These are phyloP conservation scores for Crax fasciolata DNA, from an alignment of 2,797 vertebrate genomes.

Conservation along the genomic window DNA sequence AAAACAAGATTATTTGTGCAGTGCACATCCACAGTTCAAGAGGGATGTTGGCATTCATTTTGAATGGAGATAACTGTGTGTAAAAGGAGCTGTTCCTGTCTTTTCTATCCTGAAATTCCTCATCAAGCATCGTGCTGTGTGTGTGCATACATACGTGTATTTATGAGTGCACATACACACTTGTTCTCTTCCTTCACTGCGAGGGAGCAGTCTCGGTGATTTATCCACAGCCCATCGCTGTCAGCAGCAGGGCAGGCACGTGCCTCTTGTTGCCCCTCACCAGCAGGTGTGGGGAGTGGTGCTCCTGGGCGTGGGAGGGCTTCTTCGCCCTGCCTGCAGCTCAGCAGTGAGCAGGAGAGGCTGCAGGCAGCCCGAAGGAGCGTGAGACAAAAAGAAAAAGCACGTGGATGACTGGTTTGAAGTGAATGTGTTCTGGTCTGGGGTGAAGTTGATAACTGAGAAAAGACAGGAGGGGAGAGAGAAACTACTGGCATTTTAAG, in stretches of 20 bases:
- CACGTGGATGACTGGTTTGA: not conserved
- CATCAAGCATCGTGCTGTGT: not conserved
- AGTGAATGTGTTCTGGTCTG: not conserved
- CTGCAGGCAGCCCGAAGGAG: not conserved
- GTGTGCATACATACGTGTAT: fast-evolving
- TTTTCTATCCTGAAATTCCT: not conserved
- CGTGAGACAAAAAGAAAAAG: not conserved
- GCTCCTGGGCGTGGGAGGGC: not conserved
- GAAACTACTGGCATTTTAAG: not conserved
- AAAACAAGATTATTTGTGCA: not conserved
- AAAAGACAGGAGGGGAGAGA: not conserved
- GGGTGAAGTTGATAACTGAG: not conserved
- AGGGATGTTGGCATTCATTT: not conserved
- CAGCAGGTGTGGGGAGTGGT: not conserved
- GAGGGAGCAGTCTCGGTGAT: not conserved
- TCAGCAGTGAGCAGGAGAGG: not conserved
- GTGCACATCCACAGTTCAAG: not conserved
- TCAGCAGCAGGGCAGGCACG: not conserved
- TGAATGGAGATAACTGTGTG: not conserved
- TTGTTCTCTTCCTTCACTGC: not conserved
- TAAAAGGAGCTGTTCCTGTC: not conserved
- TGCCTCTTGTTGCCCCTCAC: not conserved
- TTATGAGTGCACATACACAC: too few relatives aligned
- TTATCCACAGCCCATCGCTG: not conserved
- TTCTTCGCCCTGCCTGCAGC: not conserved